phyloP scores from a whole-genome alignment of 2,888 invertebrate genomes.

The Odontomyia ornata region DNA sequence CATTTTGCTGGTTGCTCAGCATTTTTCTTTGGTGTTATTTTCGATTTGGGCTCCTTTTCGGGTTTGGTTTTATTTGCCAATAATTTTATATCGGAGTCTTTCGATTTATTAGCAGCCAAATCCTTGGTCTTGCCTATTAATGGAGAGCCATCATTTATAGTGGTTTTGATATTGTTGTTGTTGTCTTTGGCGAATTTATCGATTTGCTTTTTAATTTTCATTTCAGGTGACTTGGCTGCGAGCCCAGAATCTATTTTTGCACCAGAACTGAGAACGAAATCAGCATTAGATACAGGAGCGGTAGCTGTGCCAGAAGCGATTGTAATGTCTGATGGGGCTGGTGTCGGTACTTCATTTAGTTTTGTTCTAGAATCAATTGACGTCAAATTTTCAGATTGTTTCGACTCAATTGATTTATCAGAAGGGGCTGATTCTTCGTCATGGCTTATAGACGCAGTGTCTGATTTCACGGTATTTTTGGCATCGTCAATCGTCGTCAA shows the following conservation, averaged over 20 bases:
- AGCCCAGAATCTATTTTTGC: conserved; percentile 63
- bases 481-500: background rate
- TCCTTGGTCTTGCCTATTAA: conserved; percentile 14
- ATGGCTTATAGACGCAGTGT: background rate
- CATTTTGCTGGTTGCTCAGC: conserved; percentile 47
- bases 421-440: conserved; percentile 31
- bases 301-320: conserved; percentile 39
- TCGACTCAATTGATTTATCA: conserved; percentile 46
- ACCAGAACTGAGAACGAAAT: conserved; percentile 50
- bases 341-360: conserved; percentile 44
- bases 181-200: conserved; percentile 40
- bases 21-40: conserved; percentile 49
- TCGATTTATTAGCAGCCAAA: conserved; percentile 17
- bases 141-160: background rate
- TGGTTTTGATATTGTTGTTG: background rate
- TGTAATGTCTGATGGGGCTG: conserved; percentile 41
- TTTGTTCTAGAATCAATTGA: background rate
- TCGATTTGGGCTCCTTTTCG: conserved; percentile 11
- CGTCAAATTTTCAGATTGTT: conserved; percentile 48
- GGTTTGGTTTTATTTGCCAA: conserved; percentile 24
- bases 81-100: conserved; percentile 26
- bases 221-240: conserved; percentile 62
- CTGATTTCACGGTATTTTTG: conserved; percentile 11
- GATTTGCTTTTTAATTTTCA: conserved; percentile 51
- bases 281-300: conserved; percentile 49